phyloP scores from a whole-genome alignment of 2,888 invertebrate species.

The Pollenia angustigena region DNA sequence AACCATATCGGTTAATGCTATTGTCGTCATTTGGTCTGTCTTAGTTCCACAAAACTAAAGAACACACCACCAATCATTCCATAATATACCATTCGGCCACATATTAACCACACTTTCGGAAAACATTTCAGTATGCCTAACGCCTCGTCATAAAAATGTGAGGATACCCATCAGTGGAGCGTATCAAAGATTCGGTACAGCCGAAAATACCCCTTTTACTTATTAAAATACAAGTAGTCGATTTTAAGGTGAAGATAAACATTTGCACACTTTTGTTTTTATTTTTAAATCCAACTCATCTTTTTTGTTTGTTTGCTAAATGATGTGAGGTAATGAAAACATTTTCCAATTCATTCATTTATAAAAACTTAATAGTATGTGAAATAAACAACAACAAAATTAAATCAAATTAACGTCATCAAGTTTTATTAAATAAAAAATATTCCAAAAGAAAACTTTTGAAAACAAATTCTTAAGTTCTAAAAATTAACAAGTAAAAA shows the following conservation, averaged over 20 bases:
- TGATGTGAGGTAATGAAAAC: slow-evolving; percentile 42
- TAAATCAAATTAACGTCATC: slow-evolving; percentile 41
- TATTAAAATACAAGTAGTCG: not conserved
- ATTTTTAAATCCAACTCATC: slow-evolving; percentile 12
- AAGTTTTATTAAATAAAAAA: not conserved
- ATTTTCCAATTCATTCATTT: not conserved
- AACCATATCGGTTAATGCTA: too few relatives aligned
- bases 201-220: too few relatives aligned
- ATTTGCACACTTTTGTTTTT: slow-evolving; percentile 22
- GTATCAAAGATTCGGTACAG: too few relatives aligned
- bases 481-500: not conserved
- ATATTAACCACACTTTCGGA: too few relatives aligned
- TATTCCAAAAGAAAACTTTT: not conserved
- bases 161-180: too few relatives aligned
- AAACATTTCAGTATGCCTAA: too few relatives aligned
- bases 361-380: not conserved
- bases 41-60: too few relatives aligned
- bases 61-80: too few relatives aligned
- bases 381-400: not conserved
- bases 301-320: not conserved
- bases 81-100: too few relatives aligned
- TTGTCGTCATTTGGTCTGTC: too few relatives aligned
- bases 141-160: too few relatives aligned
- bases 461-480: not conserved
- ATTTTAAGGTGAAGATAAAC: slow-evolving; percentile 41